phyloP scores from a whole-genome alignment of 2,888 invertebrate genomes.

The Pammene aurita region DNA sequence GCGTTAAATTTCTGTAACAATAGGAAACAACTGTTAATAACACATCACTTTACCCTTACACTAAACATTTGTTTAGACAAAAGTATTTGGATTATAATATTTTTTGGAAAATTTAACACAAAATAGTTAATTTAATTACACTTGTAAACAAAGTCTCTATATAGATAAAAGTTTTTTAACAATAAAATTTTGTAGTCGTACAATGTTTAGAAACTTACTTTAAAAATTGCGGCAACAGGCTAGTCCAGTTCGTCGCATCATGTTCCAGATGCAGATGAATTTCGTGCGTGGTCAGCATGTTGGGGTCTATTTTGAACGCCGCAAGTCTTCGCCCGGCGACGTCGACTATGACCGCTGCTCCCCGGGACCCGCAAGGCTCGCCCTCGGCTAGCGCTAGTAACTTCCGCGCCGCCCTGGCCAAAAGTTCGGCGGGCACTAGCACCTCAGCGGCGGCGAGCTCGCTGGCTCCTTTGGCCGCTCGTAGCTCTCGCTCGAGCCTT shows the following conservation, averaged over 20 bases:
- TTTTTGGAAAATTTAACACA: not conserved
- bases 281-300: conserved; percentile 95
- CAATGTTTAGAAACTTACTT: conserved; percentile 85
- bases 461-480: conserved; percentile 90
- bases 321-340: conserved; percentile 91
- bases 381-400: conserved; percentile 92
- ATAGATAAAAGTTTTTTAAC: too few relatives aligned
- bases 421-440: conserved; percentile 91
- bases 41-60: not conserved
- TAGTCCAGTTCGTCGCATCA: conserved; percentile 93
- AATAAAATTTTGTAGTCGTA: too few relatives aligned
- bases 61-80: too few relatives aligned
- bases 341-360: conserved; percentile 93
- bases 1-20: conserved; percentile 89
- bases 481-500: conserved; percentile 89
- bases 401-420: conserved; percentile 90
- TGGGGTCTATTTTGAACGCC: conserved; percentile 92
- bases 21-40: conserved; percentile 41
- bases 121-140: not conserved
- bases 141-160: too few relatives aligned
- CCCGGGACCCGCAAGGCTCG: conserved; percentile 95
- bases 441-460: conserved; percentile 93
- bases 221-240: conserved; percentile 93
- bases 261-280: conserved; percentile 94
- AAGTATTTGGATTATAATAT: not conserved